Base-by-base conservation (phyloP, 1,140 invertebrate genomes). In the Eurosta solidaginis region DNA sequence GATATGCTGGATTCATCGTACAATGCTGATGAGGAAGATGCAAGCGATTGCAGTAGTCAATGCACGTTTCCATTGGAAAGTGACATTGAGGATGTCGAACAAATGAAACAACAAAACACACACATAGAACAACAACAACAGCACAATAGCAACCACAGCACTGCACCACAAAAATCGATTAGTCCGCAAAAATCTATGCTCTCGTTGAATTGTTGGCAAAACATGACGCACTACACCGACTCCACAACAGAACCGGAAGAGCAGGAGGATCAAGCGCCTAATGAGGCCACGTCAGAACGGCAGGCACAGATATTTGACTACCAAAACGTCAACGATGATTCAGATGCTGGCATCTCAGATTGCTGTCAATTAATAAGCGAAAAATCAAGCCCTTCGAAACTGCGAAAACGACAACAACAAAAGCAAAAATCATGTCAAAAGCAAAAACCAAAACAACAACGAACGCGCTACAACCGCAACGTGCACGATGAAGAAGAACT, bases 1-100 rank as follows among this genome's bases (percentile, higher is more conserved):
- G 84, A 85, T 76, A 82, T 85, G 49, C 81, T 85, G 78, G 84
- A 85, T 82, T 85, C 84, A 77, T 85, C 84, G 74, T 85, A 85
- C 79, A 83, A 85, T 7, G 84, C 84, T 20, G 84, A 85, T 78
- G 84, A 76, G 79, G 84, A 85, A 80, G 80, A 82, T 40, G 59
- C 79, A 68, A 83, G 59, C n/a, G 80, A 83, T 5, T 82, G 82
- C 82, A 83, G 82, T 76, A 68, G 59, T 22, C 59, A 68, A 36
- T 84, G 84, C 79, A 81, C 80, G 76, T 83, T 78, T 74, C 80
- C 73, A 40, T 59, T 59, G 36, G 78, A 63, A 49, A 79, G 59
- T 74, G 63, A 49, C 47, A 45, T 14, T 2, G 76, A 44, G 36
- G 54, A 40, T 25, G 33, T 7, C 14, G 5, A 9, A 36, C 40